Percentiles rank a stretch among this genome's conserved stretches.
Conservation (phyloP, 2,113 vertebrate genomes). For the Eidolon helvum region DNA sequence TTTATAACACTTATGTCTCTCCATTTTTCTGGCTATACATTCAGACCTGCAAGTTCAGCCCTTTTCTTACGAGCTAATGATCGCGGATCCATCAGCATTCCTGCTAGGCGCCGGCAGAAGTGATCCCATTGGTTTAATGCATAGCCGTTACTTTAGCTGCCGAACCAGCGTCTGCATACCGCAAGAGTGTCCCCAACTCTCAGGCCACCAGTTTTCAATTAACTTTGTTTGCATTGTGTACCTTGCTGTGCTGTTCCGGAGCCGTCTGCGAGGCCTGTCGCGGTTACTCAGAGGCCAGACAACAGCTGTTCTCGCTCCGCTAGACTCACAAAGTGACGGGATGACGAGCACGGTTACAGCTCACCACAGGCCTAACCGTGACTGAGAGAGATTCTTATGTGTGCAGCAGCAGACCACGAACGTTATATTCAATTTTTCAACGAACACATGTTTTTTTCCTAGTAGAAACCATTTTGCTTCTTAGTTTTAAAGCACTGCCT, state of each 20-base stretch:
- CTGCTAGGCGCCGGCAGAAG: slow-evolving; percentile 64
- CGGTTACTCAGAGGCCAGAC: slow-evolving; percentile 66
- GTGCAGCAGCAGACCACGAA: slow-evolving; percentile 24
- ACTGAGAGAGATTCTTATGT: slow-evolving; percentile 51
- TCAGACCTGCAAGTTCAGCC: slow-evolving; percentile 20
- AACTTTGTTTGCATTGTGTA: slow-evolving; percentile 65
- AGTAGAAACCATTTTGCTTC: background rate
- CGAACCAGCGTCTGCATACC: slow-evolving; percentile 74
- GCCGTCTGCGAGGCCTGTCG: slow-evolving; percentile 64
- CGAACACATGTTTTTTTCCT: background rate
- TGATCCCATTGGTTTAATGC: slow-evolving; percentile 63
- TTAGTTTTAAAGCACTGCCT: slow-evolving; percentile 26
- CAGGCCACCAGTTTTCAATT: slow-evolving; percentile 75
- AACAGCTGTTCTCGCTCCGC: slow-evolving; percentile 77
- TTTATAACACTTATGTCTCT: slow-evolving; percentile 26
- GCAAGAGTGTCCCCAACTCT: slow-evolving; percentile 55
- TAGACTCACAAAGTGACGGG: slow-evolving; percentile 74
- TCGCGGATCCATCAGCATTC: slow-evolving; percentile 73
- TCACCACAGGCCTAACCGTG: slow-evolving; percentile 34
- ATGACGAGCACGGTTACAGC: slow-evolving; percentile 67
- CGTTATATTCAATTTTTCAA: slow-evolving; percentile 33
- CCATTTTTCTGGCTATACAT: slow-evolving; percentile 47
- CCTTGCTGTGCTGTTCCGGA: slow-evolving; percentile 58
- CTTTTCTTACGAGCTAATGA: slow-evolving; percentile 40
- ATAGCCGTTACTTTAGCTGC: slow-evolving; percentile 62